These are phyloP conservation scores for Oscheius sp. DNA, from an alignment of 2,888 invertebrate species.

Conservation along the genomic window DNA sequence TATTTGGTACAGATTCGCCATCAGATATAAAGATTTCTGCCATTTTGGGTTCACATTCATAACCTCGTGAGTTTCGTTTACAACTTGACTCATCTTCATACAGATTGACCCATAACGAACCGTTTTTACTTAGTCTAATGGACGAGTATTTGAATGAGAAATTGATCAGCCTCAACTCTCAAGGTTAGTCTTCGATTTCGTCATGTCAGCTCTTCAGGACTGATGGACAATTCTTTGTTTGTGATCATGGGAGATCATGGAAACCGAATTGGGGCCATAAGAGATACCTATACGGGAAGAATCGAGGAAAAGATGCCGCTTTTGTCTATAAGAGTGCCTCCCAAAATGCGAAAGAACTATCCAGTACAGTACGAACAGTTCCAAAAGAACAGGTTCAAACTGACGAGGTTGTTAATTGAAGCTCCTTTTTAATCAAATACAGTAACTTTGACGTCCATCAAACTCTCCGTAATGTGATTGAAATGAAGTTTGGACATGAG, in stretches of 20 bases:
- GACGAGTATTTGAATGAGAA: slow-evolving; percentile 41
- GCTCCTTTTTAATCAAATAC: slow-evolving; percentile 48
- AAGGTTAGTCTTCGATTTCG: not conserved
- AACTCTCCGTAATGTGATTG: slow-evolving; percentile 71
- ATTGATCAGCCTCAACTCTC: not conserved
- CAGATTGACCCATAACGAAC: slow-evolving; percentile 50
- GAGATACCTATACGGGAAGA: slow-evolving; percentile 73
- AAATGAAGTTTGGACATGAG: slow-evolving; percentile 44
- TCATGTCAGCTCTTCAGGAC: slow-evolving; percentile 32
- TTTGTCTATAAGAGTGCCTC: slow-evolving; percentile 73
- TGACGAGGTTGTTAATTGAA: slow-evolving; percentile 41
- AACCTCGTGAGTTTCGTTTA: slow-evolving; percentile 50
- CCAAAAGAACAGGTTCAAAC: slow-evolving; percentile 46
- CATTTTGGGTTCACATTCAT: slow-evolving; percentile 75
- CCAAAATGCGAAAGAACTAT: slow-evolving; percentile 67
- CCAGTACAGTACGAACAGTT: slow-evolving; percentile 52
- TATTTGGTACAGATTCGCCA: slow-evolving; percentile 71
- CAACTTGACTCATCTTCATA: not conserved
- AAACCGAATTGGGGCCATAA: slow-evolving; percentile 74
- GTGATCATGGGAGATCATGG: slow-evolving; percentile 75
- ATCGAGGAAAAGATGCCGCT: slow-evolving; percentile 75
- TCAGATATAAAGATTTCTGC: slow-evolving; percentile 69
- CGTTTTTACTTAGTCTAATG: slow-evolving; percentile 43
- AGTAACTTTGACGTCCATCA: slow-evolving; percentile 75
- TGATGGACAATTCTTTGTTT: slow-evolving; percentile 61